phyloP scores from a whole-genome alignment of 2,113 vertebrate genomes.

The Semicossyphus pulcher region DNA sequence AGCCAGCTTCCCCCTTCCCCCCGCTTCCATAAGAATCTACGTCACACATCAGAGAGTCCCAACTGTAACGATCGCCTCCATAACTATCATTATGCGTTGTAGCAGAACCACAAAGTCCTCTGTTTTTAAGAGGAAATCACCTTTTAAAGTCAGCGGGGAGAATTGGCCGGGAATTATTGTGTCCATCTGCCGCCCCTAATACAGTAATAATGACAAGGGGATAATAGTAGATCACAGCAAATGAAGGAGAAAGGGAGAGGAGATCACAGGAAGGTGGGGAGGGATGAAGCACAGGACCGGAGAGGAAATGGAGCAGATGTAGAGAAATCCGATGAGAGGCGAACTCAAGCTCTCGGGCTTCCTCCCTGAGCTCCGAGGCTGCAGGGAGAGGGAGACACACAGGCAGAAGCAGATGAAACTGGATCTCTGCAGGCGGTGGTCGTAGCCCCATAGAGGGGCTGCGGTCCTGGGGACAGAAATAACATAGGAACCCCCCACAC shows the following conservation, averaged over 20 bases:
- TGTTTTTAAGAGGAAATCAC: constrained; percentile 50
- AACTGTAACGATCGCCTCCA: constrained; percentile 51
- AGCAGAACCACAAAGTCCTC: constrained; percentile 19
- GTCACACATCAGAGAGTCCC: constrained; percentile 68
- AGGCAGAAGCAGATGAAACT: constrained; percentile 40
- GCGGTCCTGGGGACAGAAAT: neutral
- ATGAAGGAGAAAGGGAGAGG: constrained; percentile 38
- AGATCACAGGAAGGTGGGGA: constrained; percentile 30
- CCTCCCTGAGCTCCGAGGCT: constrained; percentile 29
- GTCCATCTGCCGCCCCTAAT: constrained; percentile 45
- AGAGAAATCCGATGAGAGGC: constrained; percentile 57
- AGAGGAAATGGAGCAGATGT: constrained; percentile 64
- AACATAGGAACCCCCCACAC: neutral
- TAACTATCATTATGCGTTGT: constrained; percentile 41
- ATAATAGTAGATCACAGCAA: constrained; percentile 77
- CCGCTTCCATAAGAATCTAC: constrained; percentile 75
- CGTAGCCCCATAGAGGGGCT: neutral
- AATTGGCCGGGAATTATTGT: constrained; percentile 16
- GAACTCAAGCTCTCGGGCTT: constrained; percentile 26
- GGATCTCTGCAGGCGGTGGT: constrained; percentile 16
- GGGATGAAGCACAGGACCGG: constrained; percentile 35
- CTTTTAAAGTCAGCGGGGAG: constrained; percentile 25
- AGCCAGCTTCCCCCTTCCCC: constrained; percentile 60
- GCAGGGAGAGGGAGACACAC: constrained; percentile 36
- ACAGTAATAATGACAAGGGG: constrained; percentile 36